Percentiles rank a stretch among this genome's conserved stretches.
Conservation (phyloP, 2,888 invertebrate genomes). For the Chrysolina haemoptera region DNA sequence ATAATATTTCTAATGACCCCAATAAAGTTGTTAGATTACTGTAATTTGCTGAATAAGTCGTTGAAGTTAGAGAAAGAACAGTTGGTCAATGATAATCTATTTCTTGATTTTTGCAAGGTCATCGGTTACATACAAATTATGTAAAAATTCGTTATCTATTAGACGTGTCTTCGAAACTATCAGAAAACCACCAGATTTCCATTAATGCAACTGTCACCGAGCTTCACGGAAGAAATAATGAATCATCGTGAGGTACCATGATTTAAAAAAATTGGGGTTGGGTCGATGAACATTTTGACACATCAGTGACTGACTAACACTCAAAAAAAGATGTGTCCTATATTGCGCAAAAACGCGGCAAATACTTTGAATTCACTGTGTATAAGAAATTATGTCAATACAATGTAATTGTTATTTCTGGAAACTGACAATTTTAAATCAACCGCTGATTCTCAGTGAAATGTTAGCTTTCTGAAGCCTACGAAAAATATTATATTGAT, state of each 20-base stretch:
- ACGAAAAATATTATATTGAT: not conserved
- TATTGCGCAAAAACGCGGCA: slow-evolving; percentile 17
- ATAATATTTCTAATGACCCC: not conserved
- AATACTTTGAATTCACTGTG: slow-evolving; percentile 24
- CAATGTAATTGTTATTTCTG: slow-evolving; percentile 30
- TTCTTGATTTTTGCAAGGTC: not conserved
- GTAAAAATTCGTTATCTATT: not conserved
- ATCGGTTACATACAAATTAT: not conserved
- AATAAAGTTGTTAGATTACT: not conserved
- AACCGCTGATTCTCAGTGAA: not conserved
- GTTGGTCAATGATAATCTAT: not conserved
- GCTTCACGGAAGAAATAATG: slow-evolving; percentile 28
- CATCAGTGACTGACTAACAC: slow-evolving; percentile 46
- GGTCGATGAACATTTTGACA: slow-evolving; percentile 63
- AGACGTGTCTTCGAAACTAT: not conserved
- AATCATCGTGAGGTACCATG: slow-evolving; percentile 57
- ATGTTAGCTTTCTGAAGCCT: not conserved
- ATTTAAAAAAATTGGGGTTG: slow-evolving; percentile 53
- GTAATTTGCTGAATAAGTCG: not conserved
- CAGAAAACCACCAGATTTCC: not conserved
- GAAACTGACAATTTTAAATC: slow-evolving; percentile 23
- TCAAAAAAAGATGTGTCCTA: slow-evolving; percentile 21
- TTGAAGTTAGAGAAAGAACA: not conserved
- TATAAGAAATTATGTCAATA: slow-evolving; percentile 33
- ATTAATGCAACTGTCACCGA: slow-evolving; percentile 11